Percentiles rank a stretch among this genome's conserved stretches.
Evolutionary conservation across 2,797 vertebrate genomes (phyloP).

Genomic region (Heliangelus exortis): DNA sequence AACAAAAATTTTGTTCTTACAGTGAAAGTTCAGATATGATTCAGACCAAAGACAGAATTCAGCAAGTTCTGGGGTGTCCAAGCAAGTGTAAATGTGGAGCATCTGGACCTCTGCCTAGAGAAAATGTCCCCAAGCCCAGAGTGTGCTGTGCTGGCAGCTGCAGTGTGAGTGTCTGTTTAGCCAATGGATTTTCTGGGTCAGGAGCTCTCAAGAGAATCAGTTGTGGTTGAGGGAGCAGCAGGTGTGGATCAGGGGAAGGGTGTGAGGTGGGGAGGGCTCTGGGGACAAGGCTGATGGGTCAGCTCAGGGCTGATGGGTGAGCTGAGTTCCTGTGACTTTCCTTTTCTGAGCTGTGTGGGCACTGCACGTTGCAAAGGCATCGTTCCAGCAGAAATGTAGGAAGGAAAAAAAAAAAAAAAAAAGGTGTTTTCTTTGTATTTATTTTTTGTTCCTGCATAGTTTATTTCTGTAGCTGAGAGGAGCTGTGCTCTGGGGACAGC

Average conservation of each 20-base stretch:
- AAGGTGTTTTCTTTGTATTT: not conserved
- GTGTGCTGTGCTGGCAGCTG: not conserved
- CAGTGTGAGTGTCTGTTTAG: not conserved
- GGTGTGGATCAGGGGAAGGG: not conserved
- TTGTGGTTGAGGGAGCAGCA: not conserved
- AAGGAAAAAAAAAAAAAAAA: no score
- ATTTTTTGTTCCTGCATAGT: no score
- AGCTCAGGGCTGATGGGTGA: accelerated
- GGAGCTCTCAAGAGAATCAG: accelerated
- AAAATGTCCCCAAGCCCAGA: accelerated
- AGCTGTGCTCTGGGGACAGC: not conserved
- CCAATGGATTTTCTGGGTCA: not conserved
- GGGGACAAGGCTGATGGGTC: not conserved
- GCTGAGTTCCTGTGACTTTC: accelerated
- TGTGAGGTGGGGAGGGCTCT: accelerated
- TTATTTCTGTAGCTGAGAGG: accelerated
- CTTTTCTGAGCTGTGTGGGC: not conserved
- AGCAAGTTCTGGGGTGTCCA: not conserved
- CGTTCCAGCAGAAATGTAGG: not conserved
- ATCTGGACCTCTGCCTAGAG: accelerated
- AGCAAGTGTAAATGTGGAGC: accelerated
- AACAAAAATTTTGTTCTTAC: accelerated
- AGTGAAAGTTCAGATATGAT: accelerated
- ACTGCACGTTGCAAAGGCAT: accelerated
- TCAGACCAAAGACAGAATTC: not conserved